Evolutionary conservation across 92 coral and sea anemone genomes (phyloP).

Genomic region (Porites evermanni): DNA sequence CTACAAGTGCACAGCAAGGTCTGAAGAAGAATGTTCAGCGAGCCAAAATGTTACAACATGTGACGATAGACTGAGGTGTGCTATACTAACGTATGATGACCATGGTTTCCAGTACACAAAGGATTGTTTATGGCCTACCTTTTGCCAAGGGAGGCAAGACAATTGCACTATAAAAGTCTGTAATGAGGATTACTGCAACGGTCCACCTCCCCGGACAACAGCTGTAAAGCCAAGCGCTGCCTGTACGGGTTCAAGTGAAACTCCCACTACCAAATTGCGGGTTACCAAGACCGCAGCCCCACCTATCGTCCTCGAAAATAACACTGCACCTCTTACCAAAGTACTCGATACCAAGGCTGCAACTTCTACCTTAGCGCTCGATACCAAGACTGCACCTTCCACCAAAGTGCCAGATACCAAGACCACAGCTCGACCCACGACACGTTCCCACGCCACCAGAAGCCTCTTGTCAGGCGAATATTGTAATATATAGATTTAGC

Average conservation of each 20-base stretch:
- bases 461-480: background rate
- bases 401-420: background rate
- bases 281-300: too few species aligned
- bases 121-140: background rate
- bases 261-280: too few species aligned
- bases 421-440: background rate
- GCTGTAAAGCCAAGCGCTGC: background rate
- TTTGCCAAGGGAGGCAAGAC: fast-evolving
- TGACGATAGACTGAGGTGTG: background rate
- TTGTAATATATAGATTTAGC: too few species aligned
- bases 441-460: background rate
- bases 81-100: background rate
- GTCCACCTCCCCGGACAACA: conserved; percentile 16
- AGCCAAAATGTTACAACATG: background rate
- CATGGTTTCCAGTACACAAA: background rate
- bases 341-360: too few species aligned
- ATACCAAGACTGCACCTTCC: background rate
- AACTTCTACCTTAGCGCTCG: background rate
- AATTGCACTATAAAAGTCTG: background rate
- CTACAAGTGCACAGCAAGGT: background rate
- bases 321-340: too few species aligned
- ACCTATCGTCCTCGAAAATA: too few species aligned
- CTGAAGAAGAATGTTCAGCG: background rate
- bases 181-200: conserved; percentile 26
- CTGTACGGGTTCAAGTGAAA: too few species aligned